Conservation (phyloP, 2,113 vertebrate species). For the Brachirus orientalis region DNA sequence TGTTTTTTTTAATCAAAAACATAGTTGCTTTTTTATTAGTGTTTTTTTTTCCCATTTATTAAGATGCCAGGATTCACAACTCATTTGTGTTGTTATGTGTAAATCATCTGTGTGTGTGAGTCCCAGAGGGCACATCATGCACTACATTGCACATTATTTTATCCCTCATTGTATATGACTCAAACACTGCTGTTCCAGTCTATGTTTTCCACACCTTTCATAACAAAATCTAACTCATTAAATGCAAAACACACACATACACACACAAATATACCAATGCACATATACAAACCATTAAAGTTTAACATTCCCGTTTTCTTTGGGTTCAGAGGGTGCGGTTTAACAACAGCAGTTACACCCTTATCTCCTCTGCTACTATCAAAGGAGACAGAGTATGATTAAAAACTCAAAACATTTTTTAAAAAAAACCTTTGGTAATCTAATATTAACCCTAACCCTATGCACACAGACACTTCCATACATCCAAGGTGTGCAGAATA, state of each 20-base stretch:
- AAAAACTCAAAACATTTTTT: conserved; percentile 11
- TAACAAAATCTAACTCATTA: conserved; percentile 86
- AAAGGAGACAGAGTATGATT: conserved; percentile 10
- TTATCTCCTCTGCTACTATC: neutral
- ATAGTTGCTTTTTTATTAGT: conserved; percentile 45
- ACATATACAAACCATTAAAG: neutral
- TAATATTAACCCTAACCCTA: too few species aligned
- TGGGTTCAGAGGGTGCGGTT: conserved; percentile 36
- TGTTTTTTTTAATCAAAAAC: conserved; percentile 20
- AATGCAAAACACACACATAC: conserved; percentile 63
- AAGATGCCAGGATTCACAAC: conserved; percentile 21
- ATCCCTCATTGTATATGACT: conserved; percentile 75
- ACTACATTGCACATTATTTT: conserved; percentile 67
- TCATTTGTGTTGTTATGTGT: conserved; percentile 14
- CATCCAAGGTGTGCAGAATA: conserved; percentile 30
- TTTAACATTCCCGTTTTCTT: conserved; percentile 1
- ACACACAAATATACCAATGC: conserved; percentile 25
- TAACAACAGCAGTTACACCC: conserved; percentile 21
- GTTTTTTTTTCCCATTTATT: conserved; percentile 43
- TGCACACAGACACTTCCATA: neutral
- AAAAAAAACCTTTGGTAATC: too few species aligned
- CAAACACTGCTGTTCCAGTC: conserved; percentile 65
- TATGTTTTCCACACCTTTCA: conserved; percentile 63
- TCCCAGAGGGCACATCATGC: conserved; percentile 73
- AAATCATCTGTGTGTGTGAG: conserved; percentile 35